Percentiles rank a stretch among this genome's conserved stretches.
These are phyloP conservation scores for Scophthalmus maximus DNA, from an alignment of 2,113 vertebrate genomes.

Conservation along the genomic window DNA sequence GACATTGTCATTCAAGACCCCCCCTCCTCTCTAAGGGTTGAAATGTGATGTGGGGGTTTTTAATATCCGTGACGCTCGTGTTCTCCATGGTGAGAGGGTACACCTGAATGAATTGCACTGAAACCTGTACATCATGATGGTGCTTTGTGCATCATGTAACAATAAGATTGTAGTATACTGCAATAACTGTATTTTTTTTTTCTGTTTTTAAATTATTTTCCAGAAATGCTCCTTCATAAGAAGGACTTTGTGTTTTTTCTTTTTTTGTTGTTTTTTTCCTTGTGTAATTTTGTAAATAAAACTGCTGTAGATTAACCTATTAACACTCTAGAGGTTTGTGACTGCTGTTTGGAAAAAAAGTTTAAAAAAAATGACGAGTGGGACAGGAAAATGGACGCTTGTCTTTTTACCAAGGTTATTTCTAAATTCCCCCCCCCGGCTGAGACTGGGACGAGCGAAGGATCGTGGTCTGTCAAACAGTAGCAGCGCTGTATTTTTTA, in stretches of 20 bases:
- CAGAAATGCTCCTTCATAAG: conserved; percentile 81
- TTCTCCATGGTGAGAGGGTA: conserved; percentile 77
- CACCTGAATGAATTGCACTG: conserved; percentile 96
- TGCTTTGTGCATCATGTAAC: conserved; percentile 94
- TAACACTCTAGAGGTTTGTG: conserved; percentile 84
- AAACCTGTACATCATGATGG: conserved; percentile 92
- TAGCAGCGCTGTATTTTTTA: conserved; percentile 78
- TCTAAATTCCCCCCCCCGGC: conserved; percentile 61
- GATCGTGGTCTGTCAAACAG: conserved; percentile 65
- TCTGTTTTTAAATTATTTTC: conserved; percentile 93
- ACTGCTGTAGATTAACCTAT: conserved; percentile 90
- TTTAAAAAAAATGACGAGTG: conserved; percentile 6
- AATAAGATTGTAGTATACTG: conserved; percentile 96
- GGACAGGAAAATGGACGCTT: conserved; percentile 73
- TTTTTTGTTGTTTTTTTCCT: conserved; percentile 72
- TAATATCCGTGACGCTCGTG: conserved; percentile 51
- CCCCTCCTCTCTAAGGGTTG: conserved; percentile 9
- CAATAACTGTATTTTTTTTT: conserved; percentile 89
- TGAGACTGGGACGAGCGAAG: conserved; percentile 19
- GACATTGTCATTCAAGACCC: conserved; percentile 28
- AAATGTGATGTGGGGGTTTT: conserved; percentile 31
- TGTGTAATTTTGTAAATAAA: conserved; percentile 94
- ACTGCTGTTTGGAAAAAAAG: conserved; percentile 63
- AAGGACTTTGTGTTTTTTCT: conserved; percentile 61
- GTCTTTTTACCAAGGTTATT: conserved; percentile 86